Percentiles rank a stretch among this genome's conserved stretches.
phyloP scores from a whole-genome alignment of 35 echinoderm and acorn worm genomes.

The Strongylocentrotus purpuratus region DNA sequence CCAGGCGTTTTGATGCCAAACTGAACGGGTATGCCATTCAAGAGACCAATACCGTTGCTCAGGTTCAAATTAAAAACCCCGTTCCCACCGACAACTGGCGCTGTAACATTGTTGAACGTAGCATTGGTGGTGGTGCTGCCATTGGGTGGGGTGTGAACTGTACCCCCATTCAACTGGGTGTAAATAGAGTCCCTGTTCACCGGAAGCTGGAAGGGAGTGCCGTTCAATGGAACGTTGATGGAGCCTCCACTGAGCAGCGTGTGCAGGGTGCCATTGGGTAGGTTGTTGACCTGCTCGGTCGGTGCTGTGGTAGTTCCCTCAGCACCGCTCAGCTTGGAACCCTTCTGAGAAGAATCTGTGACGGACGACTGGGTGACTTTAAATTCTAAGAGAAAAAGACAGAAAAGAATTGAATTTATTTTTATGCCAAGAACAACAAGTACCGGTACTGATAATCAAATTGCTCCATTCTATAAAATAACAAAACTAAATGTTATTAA shows the following conservation, averaged over 20 bases:
- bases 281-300: neutral
- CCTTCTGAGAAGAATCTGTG: neutral
- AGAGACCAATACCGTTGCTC: neutral
- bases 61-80: neutral
- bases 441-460: too few relatives aligned
- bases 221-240: neutral
- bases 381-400: neutral
- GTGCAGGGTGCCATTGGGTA: slow-evolving; percentile 12
- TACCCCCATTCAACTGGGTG: neutral
- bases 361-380: neutral
- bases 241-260: neutral
- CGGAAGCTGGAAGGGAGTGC: neutral
- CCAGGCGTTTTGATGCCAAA: neutral
- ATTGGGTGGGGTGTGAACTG: neutral
- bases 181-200: neutral
- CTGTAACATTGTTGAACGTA: neutral
- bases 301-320: neutral
- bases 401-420: neutral
- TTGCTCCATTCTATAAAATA: too few relatives aligned
- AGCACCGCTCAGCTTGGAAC: slow-evolving; percentile 2
- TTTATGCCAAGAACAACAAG: neutral
- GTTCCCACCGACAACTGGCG: neutral
- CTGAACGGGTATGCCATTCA: slow-evolving; percentile 33
- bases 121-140: neutral
- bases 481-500: too few relatives aligned